phyloP scores from a whole-genome alignment of 2,113 vertebrate genomes.

The Limnothrissa miodon region DNA sequence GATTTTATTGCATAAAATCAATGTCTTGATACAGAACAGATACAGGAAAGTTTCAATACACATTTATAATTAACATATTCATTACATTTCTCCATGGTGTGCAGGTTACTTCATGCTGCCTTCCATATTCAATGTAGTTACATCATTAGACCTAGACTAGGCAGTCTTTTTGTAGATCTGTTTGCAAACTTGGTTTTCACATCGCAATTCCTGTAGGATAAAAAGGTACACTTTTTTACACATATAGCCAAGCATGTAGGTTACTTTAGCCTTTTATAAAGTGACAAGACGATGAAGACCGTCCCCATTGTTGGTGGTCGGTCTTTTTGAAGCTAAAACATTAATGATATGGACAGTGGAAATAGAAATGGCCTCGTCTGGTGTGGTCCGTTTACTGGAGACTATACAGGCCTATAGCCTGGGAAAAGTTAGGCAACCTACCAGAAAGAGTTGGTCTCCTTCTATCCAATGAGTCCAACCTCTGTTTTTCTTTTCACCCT shows the following conservation, averaged over 20 bases:
- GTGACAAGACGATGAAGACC: no score
- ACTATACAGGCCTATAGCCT: no score
- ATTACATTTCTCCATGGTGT: background rate
- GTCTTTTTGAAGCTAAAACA: no score
- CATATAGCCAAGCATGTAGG: background rate
- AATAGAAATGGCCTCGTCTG: no score
- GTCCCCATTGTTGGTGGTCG: no score
- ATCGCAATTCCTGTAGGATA: conserved; percentile 77
- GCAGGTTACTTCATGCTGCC: background rate
- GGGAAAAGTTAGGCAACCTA: no score
- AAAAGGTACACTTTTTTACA: no score
- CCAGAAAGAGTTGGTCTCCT: conserved; percentile 81
- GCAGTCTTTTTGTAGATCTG: conserved; percentile 76
- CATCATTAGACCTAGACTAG: conserved; percentile 23
- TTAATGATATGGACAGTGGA: no score
- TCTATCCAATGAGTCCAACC: conserved; percentile 89
- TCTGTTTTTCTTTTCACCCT: conserved; percentile 80
- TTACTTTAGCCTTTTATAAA: no score
- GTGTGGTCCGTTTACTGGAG: no score
- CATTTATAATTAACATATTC: background rate
- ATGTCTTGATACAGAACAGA: background rate
- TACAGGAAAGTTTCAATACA: background rate
- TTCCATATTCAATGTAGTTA: background rate
- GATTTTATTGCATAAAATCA: background rate
- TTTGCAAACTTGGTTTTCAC: conserved; percentile 80